phyloP scores from a whole-genome alignment of 2,113 vertebrate species.

The Forbesichthys papilliferus region DNA sequence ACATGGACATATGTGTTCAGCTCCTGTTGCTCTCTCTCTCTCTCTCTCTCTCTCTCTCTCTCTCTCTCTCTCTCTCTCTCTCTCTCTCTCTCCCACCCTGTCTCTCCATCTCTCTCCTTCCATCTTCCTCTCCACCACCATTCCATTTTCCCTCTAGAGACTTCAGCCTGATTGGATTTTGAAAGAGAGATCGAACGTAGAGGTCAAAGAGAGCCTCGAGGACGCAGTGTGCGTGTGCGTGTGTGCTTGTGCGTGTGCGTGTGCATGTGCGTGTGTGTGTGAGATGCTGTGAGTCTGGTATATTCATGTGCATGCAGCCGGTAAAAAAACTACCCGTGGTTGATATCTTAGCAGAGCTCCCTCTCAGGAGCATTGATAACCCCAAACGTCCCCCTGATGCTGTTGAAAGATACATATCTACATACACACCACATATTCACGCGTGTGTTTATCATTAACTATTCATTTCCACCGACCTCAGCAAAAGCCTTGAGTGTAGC shows the following conservation, averaged over 20 bases:
- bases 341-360: slow-evolving; percentile 14
- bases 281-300: slow-evolving; percentile 28
- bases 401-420: slow-evolving; percentile 37
- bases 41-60: slow-evolving; percentile 25
- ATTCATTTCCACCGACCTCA: slow-evolving; percentile 55
- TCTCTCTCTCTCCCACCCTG: neutral
- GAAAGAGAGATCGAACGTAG: slow-evolving; percentile 70
- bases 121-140: slow-evolving; percentile 22
- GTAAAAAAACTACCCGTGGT: neutral
- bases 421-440: slow-evolving; percentile 10
- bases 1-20: slow-evolving; percentile 19
- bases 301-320: slow-evolving; percentile 32
- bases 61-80: slow-evolving; percentile 28
- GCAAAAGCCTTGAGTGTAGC: slow-evolving; percentile 46
- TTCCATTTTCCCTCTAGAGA: slow-evolving; percentile 57
- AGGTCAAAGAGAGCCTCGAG: slow-evolving; percentile 69
- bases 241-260: slow-evolving; percentile 14
- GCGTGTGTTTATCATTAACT: slow-evolving; percentile 51
- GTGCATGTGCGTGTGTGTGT: slow-evolving; percentile 6
- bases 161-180: slow-evolving; percentile 70
- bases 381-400: slow-evolving; percentile 24
- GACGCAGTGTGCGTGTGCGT: slow-evolving; percentile 27
- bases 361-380: slow-evolving; percentile 25
- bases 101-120: neutral
- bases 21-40: slow-evolving; percentile 55